phyloP scores from a whole-genome alignment of 2,888 invertebrate species.

The Cerastis rubricosa region DNA sequence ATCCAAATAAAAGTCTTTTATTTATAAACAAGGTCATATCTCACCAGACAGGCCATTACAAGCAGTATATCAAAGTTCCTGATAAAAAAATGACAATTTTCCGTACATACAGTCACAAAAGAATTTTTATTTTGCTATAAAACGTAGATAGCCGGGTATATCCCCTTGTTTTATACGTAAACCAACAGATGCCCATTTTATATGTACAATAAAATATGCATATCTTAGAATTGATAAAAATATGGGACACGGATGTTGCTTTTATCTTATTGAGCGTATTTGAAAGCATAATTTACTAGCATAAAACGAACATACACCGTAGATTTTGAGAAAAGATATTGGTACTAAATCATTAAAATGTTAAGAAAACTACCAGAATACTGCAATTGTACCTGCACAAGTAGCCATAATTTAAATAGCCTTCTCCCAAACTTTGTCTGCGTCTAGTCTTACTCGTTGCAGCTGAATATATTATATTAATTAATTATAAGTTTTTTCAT shows the following conservation, averaged over 20 bases:
- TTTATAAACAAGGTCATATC: constrained; percentile 12
- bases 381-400: not conserved
- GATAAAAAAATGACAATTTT: constrained; percentile 44
- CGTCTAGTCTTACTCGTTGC: not conserved
- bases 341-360: not conserved
- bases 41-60: constrained; percentile 10
- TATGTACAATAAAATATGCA: constrained; percentile 64
- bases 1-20: constrained; percentile 1
- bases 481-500: too few species aligned
- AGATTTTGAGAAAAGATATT: not conserved
- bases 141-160: constrained; percentile 50
- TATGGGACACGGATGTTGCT: constrained; percentile 33
- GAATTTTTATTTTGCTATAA: constrained; percentile 63
- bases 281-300: constrained; percentile 6
- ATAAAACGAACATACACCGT: not conserved
- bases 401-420: not conserved
- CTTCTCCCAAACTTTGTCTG: not conserved
- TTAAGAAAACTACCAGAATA: not conserved
- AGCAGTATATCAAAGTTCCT: constrained; percentile 32
- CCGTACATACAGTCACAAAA: constrained; percentile 36
- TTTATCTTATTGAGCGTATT: constrained; percentile 18
- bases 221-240: constrained; percentile 64
- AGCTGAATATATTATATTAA: too few species aligned
- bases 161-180: constrained; percentile 60
- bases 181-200: constrained; percentile 62